A percentile compares a stretch with the other conserved stretches of the same genome.
Evolutionary conservation across 2,888 invertebrate species (phyloP).

Genomic region (Dryomyza anilis): DNA sequence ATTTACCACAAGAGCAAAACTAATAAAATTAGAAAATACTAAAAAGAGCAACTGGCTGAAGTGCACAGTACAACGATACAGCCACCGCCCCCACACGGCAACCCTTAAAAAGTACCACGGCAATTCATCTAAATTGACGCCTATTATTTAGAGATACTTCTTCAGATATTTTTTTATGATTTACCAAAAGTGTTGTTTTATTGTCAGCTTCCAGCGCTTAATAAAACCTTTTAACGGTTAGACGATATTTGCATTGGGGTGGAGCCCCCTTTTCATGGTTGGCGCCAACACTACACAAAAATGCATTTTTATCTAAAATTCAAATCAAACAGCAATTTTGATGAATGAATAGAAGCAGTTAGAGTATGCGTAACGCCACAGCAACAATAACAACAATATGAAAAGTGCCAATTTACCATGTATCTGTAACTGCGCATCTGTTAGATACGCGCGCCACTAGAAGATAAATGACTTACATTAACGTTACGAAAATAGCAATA

Average conservation of each 20-base stretch:
- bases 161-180: too few relatives aligned
- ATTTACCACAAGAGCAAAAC: background rate
- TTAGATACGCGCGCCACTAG: background rate
- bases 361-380: constrained; percentile 1
- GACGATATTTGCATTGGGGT: background rate
- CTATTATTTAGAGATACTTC: background rate
- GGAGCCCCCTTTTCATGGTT: background rate
- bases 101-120: background rate
- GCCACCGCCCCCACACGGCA: background rate
- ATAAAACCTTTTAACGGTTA: constrained; percentile 11
- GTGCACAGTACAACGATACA: background rate
- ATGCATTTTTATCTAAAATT: constrained; percentile 8
- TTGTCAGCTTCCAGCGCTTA: background rate
- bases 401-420: background rate
- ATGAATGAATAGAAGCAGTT: background rate
- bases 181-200: too few relatives aligned
- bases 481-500: background rate
- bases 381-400: background rate
- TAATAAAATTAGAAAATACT: too few relatives aligned
- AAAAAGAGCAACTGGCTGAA: constrained; percentile 8
- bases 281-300: background rate
- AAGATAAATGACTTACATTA: background rate
- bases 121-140: background rate
- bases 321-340: background rate
- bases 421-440: background rate